phyloP scores from a whole-genome alignment of 1,140 invertebrate genomes.

The Calliopsis andreniformis region DNA sequence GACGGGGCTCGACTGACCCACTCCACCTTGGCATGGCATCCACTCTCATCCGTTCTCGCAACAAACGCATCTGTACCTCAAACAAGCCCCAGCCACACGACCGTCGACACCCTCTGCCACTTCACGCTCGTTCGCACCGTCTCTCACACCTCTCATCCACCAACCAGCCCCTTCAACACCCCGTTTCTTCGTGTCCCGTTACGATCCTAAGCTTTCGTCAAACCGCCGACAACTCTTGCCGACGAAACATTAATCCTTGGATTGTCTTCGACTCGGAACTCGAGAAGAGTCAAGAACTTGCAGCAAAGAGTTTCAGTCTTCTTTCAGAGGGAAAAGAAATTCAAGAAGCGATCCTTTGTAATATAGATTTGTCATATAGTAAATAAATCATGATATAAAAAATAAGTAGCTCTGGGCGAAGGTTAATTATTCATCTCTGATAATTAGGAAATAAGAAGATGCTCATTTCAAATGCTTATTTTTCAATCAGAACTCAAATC shows the following conservation, averaged over 20 bases:
- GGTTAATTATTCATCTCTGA: too few relatives aligned
- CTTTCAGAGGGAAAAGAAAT: too few relatives aligned
- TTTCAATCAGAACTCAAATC: too few relatives aligned
- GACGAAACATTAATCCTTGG: slow-evolving; percentile 39
- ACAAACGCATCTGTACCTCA: slow-evolving; percentile 54
- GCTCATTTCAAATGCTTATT: too few relatives aligned
- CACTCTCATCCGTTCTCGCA: slow-evolving; percentile 48
- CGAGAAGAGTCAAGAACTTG: background rate
- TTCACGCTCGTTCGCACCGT: slow-evolving; percentile 40
- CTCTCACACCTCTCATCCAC: slow-evolving; percentile 19
- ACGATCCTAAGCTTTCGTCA: background rate
- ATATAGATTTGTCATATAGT: too few relatives aligned
- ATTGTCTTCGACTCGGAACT: slow-evolving; percentile 10
- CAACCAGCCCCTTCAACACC: background rate
- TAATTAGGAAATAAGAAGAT: too few relatives aligned
- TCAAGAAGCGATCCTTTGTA: too few relatives aligned
- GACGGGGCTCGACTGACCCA: slow-evolving; percentile 28
- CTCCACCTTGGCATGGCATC: slow-evolving; percentile 37
- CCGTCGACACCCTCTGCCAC: slow-evolving; percentile 25
- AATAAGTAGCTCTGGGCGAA: too few relatives aligned
- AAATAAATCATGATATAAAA: too few relatives aligned
- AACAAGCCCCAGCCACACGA: slow-evolving; percentile 28
- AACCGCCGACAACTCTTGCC: slow-evolving; percentile 22
- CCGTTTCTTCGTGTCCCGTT: background rate
- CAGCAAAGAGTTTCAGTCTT: too few relatives aligned